These are phyloP conservation scores for Allygus modestus DNA, from an alignment of 2,888 invertebrate species.

Conservation along the genomic window DNA sequence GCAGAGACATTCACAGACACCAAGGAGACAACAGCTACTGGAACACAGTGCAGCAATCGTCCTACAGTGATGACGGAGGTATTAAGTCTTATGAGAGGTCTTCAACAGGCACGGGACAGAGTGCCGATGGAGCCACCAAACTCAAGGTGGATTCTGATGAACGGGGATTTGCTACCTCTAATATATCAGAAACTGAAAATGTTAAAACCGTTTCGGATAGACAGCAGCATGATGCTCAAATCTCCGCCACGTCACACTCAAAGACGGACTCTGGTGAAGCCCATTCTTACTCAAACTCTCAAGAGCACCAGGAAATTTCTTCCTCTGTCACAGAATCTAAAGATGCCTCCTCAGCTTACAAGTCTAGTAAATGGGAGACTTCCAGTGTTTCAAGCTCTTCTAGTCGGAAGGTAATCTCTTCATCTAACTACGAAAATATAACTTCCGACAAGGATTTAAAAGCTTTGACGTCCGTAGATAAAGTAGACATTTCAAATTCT, in stretches of 20 bases:
- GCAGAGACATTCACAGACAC: constrained; percentile 75
- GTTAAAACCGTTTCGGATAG: constrained; percentile 63
- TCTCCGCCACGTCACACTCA: constrained; percentile 64
- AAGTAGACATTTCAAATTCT: neutral
- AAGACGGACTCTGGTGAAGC: constrained; percentile 65
- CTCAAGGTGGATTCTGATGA: constrained; percentile 64
- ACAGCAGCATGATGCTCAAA: constrained; percentile 62
- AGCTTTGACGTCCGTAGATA: constrained; percentile 64
- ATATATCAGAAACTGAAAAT: constrained; percentile 65
- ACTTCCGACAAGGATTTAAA: constrained; percentile 57
- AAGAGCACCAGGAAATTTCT: constrained; percentile 65
- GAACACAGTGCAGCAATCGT: constrained; percentile 67
- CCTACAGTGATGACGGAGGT: constrained; percentile 63
- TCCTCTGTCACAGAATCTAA: constrained; percentile 61
- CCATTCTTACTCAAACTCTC: constrained; percentile 61
- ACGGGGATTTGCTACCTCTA: constrained; percentile 57
- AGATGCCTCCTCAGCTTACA: constrained; percentile 56
- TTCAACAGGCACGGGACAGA: constrained; percentile 63
- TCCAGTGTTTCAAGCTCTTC: constrained; percentile 64
- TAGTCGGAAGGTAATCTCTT: constrained; percentile 64
- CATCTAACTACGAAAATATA: constrained; percentile 44
- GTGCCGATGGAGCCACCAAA: constrained; percentile 63
- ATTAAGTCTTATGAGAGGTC: constrained; percentile 62
- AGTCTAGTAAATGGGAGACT: constrained; percentile 65
- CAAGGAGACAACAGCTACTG: constrained; percentile 66